A percentile compares a stretch with the other conserved stretches of the same genome.
phyloP scores from a whole-genome alignment of 2,113 vertebrate species.

The Trochalopteron elliotii region DNA sequence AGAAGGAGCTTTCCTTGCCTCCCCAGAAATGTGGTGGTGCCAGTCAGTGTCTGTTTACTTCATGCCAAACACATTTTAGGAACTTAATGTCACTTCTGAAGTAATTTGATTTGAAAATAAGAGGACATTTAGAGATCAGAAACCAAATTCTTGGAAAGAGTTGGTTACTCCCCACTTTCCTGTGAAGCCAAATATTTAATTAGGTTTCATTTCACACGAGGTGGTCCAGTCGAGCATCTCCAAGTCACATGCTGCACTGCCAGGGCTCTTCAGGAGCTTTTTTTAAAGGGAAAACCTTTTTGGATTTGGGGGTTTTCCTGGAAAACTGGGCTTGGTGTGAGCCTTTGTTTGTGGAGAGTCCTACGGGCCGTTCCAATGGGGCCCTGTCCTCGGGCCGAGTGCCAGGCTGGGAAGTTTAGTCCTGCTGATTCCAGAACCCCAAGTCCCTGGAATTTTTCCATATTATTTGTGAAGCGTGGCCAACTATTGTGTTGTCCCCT shows the following conservation, averaged over 20 bases:
- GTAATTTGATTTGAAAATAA: background rate
- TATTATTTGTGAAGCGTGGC: conserved; percentile 36
- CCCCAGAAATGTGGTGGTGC: background rate
- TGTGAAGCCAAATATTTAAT: conserved; percentile 39
- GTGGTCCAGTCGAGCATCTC: background rate
- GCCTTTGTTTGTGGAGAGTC: background rate
- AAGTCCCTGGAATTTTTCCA: conserved; percentile 45
- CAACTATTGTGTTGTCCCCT: conserved; percentile 28
- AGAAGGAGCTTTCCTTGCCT: background rate
- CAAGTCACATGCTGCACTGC: background rate
- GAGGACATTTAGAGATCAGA: background rate
- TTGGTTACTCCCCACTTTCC: background rate
- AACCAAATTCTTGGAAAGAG: conserved; percentile 40
- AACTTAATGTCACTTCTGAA: conserved; percentile 22
- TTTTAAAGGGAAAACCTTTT: background rate
- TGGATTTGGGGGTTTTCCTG: background rate
- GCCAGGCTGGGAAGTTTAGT: background rate
- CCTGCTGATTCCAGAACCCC: background rate
- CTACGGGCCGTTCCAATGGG: background rate
- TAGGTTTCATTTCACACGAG: conserved; percentile 26
- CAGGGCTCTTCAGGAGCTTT: background rate
- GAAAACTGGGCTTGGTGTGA: background rate
- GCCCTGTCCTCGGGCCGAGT: background rate
- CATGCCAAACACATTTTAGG: background rate
- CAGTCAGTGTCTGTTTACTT: background rate